Conservation (phyloP, 2,797 vertebrate genomes). For the Knipowitschia caucasica region DNA sequence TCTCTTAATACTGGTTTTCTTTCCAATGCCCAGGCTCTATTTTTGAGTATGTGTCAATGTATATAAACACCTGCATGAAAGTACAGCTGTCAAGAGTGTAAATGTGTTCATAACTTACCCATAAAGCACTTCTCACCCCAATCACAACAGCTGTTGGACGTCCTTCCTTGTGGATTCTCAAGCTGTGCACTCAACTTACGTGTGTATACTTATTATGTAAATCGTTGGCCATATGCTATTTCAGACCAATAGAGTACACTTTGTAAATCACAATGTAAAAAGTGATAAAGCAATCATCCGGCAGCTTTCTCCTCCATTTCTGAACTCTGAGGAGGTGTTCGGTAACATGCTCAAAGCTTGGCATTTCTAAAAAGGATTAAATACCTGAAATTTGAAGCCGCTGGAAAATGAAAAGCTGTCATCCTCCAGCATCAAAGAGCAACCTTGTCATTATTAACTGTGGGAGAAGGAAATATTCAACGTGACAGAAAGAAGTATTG, state of each 20-base stretch:
- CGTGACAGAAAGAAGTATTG: constrained; percentile 58
- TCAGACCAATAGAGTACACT: too few species aligned
- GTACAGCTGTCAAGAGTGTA: constrained; percentile 9
- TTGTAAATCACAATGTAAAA: neutral
- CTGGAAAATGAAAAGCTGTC: constrained; percentile 67
- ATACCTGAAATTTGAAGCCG: constrained; percentile 65
- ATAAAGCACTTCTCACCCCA: constrained; percentile 37
- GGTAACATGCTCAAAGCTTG: constrained; percentile 66
- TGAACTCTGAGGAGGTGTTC: constrained; percentile 55
- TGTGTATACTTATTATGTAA: constrained; percentile 25
- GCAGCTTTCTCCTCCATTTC: constrained; percentile 54
- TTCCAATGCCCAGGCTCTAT: neutral
- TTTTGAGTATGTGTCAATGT: constrained; percentile 3
- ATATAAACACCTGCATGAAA: neutral
- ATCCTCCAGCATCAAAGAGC: constrained; percentile 62
- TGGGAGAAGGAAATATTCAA: constrained; percentile 52
- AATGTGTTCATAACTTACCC: constrained; percentile 31
- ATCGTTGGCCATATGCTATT: neutral
- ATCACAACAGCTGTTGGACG: constrained; percentile 37
- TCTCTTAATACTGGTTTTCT: constrained; percentile 2
- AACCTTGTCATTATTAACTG: constrained; percentile 65
- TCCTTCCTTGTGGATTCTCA: constrained; percentile 51
- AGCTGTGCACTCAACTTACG: constrained; percentile 47
- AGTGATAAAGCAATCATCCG: too few species aligned
- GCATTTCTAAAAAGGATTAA: constrained; percentile 69